A percentile compares a stretch with the other conserved stretches of the same genome.
phyloP scores from a whole-genome alignment of 2,113 vertebrate genomes.

The Psilopsiagon aurifrons region DNA sequence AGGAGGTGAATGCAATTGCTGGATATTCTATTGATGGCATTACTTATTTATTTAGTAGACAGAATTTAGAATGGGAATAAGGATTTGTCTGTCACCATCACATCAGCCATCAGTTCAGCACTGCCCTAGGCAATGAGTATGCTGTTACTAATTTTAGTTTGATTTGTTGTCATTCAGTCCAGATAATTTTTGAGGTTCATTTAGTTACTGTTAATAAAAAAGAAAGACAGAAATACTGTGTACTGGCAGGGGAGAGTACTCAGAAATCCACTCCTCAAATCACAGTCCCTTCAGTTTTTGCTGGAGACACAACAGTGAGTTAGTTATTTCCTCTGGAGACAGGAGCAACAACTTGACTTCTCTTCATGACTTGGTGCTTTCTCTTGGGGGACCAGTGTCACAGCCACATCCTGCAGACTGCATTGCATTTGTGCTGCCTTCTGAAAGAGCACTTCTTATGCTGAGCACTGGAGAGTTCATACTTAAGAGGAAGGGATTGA shows the following conservation, averaged over 20 bases:
- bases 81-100: conserved; percentile 71
- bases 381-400: background rate
- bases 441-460: background rate
- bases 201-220: conserved; percentile 52
- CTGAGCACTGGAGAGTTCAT: background rate
- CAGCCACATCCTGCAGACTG: background rate
- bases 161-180: conserved; percentile 57
- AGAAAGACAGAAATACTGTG: conserved; percentile 31
- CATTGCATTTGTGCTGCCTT: background rate
- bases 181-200: conserved; percentile 65
- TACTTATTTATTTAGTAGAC: conserved; percentile 65
- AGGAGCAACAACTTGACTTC: background rate
- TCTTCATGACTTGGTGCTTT: conserved; percentile 13
- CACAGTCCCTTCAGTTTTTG: background rate
- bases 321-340: conserved; percentile 13
- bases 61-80: conserved; percentile 66
- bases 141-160: conserved; percentile 68
- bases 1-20: conserved; percentile 24
- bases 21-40: conserved; percentile 52
- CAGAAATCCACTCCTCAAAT: conserved; percentile 12
- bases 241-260: background rate
- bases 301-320: background rate
- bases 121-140: conserved; percentile 59
- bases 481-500: background rate
- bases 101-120: conserved; percentile 33